Evolutionary conservation across 2,797 vertebrate species (phyloP).

Genomic region (Lates japonicus): DNA sequence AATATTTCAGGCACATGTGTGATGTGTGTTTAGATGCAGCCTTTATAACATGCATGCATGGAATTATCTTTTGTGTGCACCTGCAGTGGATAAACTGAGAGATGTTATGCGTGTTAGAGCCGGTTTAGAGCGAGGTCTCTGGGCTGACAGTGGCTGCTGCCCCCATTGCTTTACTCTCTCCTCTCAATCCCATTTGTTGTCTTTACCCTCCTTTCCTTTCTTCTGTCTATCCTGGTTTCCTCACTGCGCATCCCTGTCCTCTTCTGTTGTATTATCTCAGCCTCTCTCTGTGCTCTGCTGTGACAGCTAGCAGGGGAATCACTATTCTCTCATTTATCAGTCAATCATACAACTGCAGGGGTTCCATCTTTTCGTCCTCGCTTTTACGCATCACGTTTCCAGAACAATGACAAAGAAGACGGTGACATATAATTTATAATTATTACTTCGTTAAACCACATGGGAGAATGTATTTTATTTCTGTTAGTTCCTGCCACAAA

Average conservation of each 20-base stretch:
- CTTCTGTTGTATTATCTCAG: constrained; percentile 66
- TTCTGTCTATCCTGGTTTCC: constrained; percentile 5
- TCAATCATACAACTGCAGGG: constrained; percentile 82
- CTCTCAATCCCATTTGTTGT: constrained; percentile 34
- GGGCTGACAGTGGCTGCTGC: constrained; percentile 34
- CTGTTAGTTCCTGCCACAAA: neutral
- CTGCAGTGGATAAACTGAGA: constrained; percentile 42
- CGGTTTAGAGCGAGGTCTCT: constrained; percentile 33
- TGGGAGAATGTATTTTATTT: neutral
- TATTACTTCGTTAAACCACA: constrained; percentile 26
- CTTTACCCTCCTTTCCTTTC: constrained; percentile 25
- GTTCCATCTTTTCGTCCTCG: constrained; percentile 53
- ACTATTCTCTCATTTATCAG: constrained; percentile 86
- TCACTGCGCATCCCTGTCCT: constrained; percentile 23
- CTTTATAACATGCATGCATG: constrained; percentile 19
- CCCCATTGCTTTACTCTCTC: constrained; percentile 31
- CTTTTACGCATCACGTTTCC: constrained; percentile 29
- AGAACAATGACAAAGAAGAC: constrained; percentile 10
- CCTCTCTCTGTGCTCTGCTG: constrained; percentile 66
- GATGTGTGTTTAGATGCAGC: constrained; percentile 20
- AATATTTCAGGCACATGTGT: constrained; percentile 17
- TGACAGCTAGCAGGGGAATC: constrained; percentile 87
- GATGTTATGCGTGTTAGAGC: constrained; percentile 32
- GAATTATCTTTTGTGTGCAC: constrained; percentile 46
- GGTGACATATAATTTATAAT: constrained; percentile 18